These are phyloP conservation scores for Xylota segnis DNA, from an alignment of 2,888 invertebrate species.

Conservation along the genomic window DNA sequence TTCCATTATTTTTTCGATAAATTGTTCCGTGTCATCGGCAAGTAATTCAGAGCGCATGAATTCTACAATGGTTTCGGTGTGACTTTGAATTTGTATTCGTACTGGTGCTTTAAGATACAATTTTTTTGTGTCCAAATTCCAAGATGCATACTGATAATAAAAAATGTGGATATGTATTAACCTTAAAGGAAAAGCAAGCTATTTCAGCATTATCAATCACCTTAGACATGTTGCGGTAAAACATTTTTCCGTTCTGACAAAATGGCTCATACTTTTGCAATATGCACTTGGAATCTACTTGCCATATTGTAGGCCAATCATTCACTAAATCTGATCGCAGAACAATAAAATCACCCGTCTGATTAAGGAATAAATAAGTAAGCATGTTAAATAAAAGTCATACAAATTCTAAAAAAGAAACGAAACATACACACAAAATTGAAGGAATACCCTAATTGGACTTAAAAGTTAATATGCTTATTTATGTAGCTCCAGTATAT, in stretches of 20 bases:
- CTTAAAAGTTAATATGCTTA: too few relatives aligned
- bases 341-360: constrained; percentile 96
- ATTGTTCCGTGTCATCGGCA: constrained; percentile 87
- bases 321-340: constrained; percentile 92
- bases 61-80: constrained; percentile 92
- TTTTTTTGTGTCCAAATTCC: constrained; percentile 93
- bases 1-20: constrained; percentile 90
- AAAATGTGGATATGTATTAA: constrained; percentile 22
- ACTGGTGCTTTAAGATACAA: constrained; percentile 92
- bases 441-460: too few relatives aligned
- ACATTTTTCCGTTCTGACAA: constrained; percentile 91
- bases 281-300: constrained; percentile 93
- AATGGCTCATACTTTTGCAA: constrained; percentile 94
- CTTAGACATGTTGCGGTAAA: constrained; percentile 94
- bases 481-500: too few relatives aligned
- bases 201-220: constrained; percentile 86
- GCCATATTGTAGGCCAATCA: constrained; percentile 95
- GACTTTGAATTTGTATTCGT: constrained; percentile 90
- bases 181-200: background rate
- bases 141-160: constrained; percentile 90
- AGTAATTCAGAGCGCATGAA: constrained; percentile 90
- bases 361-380: constrained; percentile 78
- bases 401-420: too few relatives aligned
- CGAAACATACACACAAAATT: too few relatives aligned
- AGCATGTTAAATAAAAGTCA: background rate